Conservation (phyloP, 1,140 invertebrate species). For the Protaetia brevitarsis region DNA sequence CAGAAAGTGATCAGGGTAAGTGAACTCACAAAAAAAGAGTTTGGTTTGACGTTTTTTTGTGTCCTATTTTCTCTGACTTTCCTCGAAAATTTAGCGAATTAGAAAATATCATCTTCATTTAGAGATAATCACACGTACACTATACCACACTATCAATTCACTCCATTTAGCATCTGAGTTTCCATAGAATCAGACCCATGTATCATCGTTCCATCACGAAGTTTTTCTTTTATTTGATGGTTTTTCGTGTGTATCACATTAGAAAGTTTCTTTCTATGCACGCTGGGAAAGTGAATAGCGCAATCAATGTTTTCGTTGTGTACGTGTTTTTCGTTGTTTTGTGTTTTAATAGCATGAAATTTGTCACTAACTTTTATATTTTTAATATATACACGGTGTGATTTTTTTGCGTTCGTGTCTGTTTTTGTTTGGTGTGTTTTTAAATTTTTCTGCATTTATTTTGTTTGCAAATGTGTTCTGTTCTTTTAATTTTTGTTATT, state of each 20-base stretch:
- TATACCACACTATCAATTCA: too few species aligned
- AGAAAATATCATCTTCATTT: too few species aligned
- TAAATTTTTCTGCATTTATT: constrained; percentile 19
- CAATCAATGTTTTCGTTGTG: not conserved
- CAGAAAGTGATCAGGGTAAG: constrained; percentile 50
- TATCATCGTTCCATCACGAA: too few species aligned
- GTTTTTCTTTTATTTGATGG: too few species aligned
- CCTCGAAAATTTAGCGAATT: too few species aligned
- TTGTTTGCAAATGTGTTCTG: constrained; percentile 20
- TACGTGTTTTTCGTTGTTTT: not conserved
- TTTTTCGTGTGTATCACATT: too few species aligned
- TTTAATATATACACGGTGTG: not conserved
- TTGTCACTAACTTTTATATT: constrained; percentile 23
- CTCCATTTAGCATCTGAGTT: too few species aligned
- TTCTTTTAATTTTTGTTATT: constrained; percentile 38
- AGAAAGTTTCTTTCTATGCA: not conserved
- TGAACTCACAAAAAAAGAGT: constrained; percentile 21
- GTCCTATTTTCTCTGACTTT: too few species aligned
- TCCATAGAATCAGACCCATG: too few species aligned
- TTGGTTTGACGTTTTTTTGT: constrained; percentile 5
- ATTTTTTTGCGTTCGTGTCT: not conserved
- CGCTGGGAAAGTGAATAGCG: not conserved
- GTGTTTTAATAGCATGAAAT: constrained; percentile 27
- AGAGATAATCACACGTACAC: too few species aligned
- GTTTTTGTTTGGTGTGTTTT: not conserved